Conservation (phyloP, 2,797 vertebrate species). For the Darevskia nairensis region DNA sequence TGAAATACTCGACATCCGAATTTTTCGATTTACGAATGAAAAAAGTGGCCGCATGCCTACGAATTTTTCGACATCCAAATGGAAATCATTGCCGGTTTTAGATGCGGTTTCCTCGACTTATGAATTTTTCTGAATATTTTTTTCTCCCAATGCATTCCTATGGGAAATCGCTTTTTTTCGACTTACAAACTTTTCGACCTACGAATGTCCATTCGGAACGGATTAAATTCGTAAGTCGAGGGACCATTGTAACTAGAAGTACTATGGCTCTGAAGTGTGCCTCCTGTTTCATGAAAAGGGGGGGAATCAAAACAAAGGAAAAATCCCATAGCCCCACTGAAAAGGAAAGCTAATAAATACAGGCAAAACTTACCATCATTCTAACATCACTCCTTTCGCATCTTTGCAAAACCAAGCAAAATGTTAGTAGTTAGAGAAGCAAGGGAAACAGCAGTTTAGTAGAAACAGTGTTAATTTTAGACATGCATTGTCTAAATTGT, state of each 20-base stretch:
- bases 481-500: constrained; percentile 67
- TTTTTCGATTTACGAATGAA: too few relatives aligned
- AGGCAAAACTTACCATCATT: constrained; percentile 80
- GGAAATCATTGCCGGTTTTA: too few relatives aligned
- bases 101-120: too few relatives aligned
- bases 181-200: too few relatives aligned
- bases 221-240: too few relatives aligned
- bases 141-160: too few relatives aligned
- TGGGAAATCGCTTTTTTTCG: too few relatives aligned
- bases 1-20: too few relatives aligned
- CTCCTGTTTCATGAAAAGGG: neutral
- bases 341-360: constrained; percentile 31
- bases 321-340: neutral
- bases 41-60: too few relatives aligned
- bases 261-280: neutral
- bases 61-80: too few relatives aligned
- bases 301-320: neutral
- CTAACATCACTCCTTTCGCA: constrained; percentile 84
- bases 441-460: constrained; percentile 61
- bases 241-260: neutral
- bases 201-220: too few relatives aligned
- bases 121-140: too few relatives aligned
- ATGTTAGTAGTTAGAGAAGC: constrained; percentile 76
- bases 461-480: constrained; percentile 53
- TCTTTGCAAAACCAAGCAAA: constrained; percentile 79